A percentile compares a stretch with the other conserved stretches of the same genome.
These are phyloP conservation scores for Eueides isabella DNA, from an alignment of 1,140 invertebrate genomes.

Conservation along the genomic window DNA sequence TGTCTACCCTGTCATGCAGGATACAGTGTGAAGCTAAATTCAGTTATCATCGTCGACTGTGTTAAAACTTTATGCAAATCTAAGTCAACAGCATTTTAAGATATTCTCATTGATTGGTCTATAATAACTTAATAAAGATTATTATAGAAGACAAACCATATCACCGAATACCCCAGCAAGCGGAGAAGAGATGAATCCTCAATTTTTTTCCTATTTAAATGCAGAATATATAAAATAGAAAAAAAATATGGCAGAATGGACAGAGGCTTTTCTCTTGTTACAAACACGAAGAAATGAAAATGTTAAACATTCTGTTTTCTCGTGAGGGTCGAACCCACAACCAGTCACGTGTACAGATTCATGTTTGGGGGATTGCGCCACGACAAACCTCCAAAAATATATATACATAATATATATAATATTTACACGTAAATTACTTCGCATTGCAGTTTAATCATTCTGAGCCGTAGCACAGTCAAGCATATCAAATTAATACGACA, in stretches of 20 bases:
- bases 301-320: background rate
- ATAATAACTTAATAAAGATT: too few species aligned
- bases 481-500: slow-evolving; percentile 1
- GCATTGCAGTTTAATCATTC: background rate
- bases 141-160: too few species aligned
- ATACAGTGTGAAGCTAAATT: background rate
- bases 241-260: too few species aligned
- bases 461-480: background rate
- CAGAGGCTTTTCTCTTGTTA: too few species aligned
- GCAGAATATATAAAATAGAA: too few species aligned
- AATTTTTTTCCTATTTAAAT: too few species aligned
- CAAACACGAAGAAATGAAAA: background rate
- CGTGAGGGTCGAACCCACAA: background rate
- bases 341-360: background rate
- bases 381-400: background rate
- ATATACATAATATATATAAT: background rate
- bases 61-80: too few species aligned
- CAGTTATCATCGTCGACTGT: too few species aligned
- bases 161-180: too few species aligned
- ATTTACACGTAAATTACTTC: background rate
- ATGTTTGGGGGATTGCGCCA: background rate
- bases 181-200: too few species aligned
- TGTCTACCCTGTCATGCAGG: background rate
- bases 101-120: too few species aligned
- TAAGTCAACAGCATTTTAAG: too few species aligned